Evolutionary conservation across 1,140 invertebrate genomes (phyloP), one percentile per base, ranked within the genome.

Genomic region (Nephila pilipes): DNA sequence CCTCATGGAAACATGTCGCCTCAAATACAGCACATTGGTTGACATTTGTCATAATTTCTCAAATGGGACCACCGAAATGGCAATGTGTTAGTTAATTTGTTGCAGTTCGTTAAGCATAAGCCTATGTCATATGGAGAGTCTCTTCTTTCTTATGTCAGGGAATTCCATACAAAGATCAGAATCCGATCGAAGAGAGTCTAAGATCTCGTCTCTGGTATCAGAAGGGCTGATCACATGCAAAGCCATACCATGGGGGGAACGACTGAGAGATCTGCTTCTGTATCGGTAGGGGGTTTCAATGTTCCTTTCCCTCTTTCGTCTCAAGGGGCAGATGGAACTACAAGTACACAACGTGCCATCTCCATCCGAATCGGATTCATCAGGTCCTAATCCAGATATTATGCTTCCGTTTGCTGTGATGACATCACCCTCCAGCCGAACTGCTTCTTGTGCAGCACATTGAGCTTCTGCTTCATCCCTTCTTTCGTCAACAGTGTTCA

Each of bases 401-500:
- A 98, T 96, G 92, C 95, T 95, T 0, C 96, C 96, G 94, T 97
- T 97, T 69, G 96, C 96, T 20, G 96, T 97, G 90, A 99, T 99
- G 92, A 99, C 98, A 96, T 99, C 99, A 90, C 98, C 99, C 95
- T 99, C 99, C 75, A 99, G 96, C 1, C 97, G 97, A 1, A 98
- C 95, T 16, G 98, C 97, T 92, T 97, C 97, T 93, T 97, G 97
- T 0, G 97, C 97, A 22, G 96, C 95, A 0, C 96, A 96, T 94
- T 96, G 95, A 25, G 98, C 96, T 95, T 99, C 98, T 32, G 98
- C 98, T 95, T 99, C 99, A 95, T 99, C 99, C 94, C 99, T 96
- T 95, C 99, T 97, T 96, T 99, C 99, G 95, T 99, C 98, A 94
- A 98, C 98, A 2, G 98, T 98, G 95, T 99, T 98, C 98, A 99